phyloP scores from a whole-genome alignment of 2,113 vertebrate genomes.

The Pyxicephalus adspersus region DNA sequence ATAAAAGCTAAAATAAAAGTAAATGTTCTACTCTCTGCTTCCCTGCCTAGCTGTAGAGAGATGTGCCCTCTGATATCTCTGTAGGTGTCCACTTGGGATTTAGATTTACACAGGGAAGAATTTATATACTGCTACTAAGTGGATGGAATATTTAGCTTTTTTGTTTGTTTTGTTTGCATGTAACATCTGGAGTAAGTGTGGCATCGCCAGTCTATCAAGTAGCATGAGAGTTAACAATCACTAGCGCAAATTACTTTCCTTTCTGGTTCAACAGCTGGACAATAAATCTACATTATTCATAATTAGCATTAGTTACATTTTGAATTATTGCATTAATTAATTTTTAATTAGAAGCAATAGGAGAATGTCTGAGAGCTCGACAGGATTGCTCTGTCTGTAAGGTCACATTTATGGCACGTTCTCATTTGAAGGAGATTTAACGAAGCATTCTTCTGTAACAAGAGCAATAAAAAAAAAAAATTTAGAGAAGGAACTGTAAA shows the following conservation, averaged over 20 bases:
- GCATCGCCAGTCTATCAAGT: neutral
- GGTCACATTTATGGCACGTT: conserved; percentile 41
- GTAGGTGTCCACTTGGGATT: no score
- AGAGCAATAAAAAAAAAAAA: conserved; percentile 33
- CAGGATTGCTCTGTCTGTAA: conserved; percentile 53
- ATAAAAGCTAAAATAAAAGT: no score
- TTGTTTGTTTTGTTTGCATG: neutral
- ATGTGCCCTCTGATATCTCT: no score
- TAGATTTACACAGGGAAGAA: no score
- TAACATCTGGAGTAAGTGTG: conserved; percentile 34
- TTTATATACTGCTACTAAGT: no score
- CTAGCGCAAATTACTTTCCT: conserved; percentile 36
- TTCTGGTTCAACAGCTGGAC: conserved; percentile 51
- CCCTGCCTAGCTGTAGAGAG: no score
- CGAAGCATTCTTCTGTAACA: conserved; percentile 25
- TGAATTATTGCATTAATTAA: conserved; percentile 57
- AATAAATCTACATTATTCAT: conserved; percentile 57
- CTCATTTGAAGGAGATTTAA: conserved; percentile 43
- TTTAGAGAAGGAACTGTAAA: conserved; percentile 18
- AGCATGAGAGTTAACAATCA: conserved; percentile 43
- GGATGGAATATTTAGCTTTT: no score
- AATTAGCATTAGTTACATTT: conserved; percentile 58
- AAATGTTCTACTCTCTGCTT: no score
- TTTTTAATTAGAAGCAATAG: conserved; percentile 57
- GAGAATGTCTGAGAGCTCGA: conserved; percentile 53